Conservation (phyloP, 2,888 invertebrate genomes). For the Platypus cylindrus region DNA sequence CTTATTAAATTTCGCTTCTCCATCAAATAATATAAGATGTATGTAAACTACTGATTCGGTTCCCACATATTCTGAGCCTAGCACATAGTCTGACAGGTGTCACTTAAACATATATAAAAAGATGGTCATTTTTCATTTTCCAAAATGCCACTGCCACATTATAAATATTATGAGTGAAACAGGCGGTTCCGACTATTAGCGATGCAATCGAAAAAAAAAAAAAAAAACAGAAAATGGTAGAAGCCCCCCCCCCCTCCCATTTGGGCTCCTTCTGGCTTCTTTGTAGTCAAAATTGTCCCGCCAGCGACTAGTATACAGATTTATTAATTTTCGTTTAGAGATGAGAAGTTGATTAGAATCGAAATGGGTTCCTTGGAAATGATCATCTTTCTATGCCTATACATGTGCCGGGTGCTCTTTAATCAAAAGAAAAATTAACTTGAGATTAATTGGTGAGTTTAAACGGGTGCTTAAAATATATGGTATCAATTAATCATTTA, state of each 20-base stretch:
- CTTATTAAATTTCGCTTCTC: background rate
- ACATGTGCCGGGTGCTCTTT: too few relatives aligned
- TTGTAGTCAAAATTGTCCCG: conserved; percentile 15
- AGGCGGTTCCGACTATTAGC: conserved; percentile 23
- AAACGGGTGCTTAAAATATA: too few relatives aligned
- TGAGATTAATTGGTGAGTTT: too few relatives aligned
- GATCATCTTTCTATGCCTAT: background rate
- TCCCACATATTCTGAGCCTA: conserved; percentile 24
- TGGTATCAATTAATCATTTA: too few relatives aligned
- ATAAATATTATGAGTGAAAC: conserved; percentile 31
- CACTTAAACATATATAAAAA: conserved; percentile 22
- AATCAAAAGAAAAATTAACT: too few relatives aligned
- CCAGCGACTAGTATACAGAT: conserved; percentile 10
- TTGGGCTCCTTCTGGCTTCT: conserved; percentile 7
- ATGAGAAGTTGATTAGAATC: too few relatives aligned
- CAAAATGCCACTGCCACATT: conserved; percentile 26
- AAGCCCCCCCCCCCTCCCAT: too few relatives aligned
- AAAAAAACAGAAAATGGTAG: too few relatives aligned
- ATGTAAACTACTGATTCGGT: too few relatives aligned
- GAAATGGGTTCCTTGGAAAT: too few relatives aligned
- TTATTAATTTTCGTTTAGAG: conserved; percentile 13
- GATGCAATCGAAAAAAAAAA: conserved; percentile 15
- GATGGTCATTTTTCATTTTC: conserved; percentile 28
- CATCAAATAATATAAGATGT: background rate
- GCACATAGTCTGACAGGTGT: conserved; percentile 21